Conservation (phyloP, 35 echinoderm and acorn worm species). For the Hemicentrotus pulcherrimus region DNA sequence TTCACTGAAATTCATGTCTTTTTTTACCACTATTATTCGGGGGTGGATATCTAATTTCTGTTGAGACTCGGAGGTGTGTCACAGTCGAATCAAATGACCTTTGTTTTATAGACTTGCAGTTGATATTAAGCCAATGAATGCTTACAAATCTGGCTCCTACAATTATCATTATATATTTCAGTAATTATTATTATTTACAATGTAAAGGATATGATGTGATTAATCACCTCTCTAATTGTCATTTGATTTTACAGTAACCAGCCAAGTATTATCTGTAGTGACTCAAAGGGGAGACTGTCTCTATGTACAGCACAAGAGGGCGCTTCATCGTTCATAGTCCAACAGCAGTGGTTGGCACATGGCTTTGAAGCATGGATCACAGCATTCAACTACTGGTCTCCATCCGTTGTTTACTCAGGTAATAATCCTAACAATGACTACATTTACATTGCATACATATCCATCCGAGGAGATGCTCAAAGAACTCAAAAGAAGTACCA, state of each 20-base stretch:
- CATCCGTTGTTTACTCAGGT: constrained; percentile 82
- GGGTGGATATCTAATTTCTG: too few species aligned
- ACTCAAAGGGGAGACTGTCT: constrained; percentile 76
- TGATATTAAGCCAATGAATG: too few species aligned
- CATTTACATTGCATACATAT: too few species aligned
- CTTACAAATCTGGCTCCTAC: too few species aligned
- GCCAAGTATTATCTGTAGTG: constrained; percentile 78
- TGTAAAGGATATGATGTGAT: background rate
- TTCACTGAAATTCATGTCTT: too few species aligned
- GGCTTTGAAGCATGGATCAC: constrained; percentile 95
- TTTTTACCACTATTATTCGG: too few species aligned
- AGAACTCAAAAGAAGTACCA: too few species aligned
- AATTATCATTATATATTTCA: background rate
- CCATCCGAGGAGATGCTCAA: too few species aligned
- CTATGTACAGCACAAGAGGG: constrained; percentile 56
- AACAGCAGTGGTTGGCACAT: constrained; percentile 82
- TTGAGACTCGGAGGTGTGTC: too few species aligned
- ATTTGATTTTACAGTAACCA: background rate
- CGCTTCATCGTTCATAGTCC: background rate
- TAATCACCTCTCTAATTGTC: background rate
- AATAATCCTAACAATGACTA: background rate
- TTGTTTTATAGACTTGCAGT: too few species aligned
- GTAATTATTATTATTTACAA: background rate
- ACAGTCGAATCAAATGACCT: too few species aligned
- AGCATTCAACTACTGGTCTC: constrained; percentile 96